These are phyloP conservation scores for Malurus leucopterus DNA, from an alignment of 2,797 vertebrate genomes.

Conservation along the genomic window DNA sequence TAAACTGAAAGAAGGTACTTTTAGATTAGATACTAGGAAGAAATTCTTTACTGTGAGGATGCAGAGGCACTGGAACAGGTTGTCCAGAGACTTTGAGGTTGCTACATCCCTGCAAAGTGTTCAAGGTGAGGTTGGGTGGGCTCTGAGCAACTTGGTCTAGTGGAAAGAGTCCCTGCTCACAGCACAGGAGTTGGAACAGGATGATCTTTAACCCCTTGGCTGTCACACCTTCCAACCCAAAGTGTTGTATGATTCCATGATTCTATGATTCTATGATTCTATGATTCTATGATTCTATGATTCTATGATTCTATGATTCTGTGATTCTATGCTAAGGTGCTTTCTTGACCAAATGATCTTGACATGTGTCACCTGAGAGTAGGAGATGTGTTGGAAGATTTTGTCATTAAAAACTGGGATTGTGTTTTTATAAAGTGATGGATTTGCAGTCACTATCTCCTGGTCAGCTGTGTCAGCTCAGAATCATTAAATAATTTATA, in stretches of 20 bases:
- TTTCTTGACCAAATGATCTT: not conserved
- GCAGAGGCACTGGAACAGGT: not conserved
- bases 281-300: not conserved
- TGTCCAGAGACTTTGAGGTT: not conserved
- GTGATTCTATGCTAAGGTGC: not conserved
- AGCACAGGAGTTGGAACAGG: accelerated
- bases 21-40: not conserved
- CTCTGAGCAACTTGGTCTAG: not conserved
- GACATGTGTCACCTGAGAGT: not conserved
- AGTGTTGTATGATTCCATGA: not conserved
- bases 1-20: not conserved
- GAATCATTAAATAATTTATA: not conserved
- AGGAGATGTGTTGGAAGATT: not conserved
- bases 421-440: not conserved
- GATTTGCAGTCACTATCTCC: not conserved
- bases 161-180: not conserved
- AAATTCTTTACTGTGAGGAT: not conserved
- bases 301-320: not conserved
- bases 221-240: not conserved
- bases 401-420: not conserved
- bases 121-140: not conserved
- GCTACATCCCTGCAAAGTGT: not conserved
- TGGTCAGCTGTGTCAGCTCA: not conserved
- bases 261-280: not conserved
- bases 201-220: not conserved